Evolutionary conservation across 2,797 vertebrate genomes (phyloP).

Genomic region (Artibeus lituratus): DNA sequence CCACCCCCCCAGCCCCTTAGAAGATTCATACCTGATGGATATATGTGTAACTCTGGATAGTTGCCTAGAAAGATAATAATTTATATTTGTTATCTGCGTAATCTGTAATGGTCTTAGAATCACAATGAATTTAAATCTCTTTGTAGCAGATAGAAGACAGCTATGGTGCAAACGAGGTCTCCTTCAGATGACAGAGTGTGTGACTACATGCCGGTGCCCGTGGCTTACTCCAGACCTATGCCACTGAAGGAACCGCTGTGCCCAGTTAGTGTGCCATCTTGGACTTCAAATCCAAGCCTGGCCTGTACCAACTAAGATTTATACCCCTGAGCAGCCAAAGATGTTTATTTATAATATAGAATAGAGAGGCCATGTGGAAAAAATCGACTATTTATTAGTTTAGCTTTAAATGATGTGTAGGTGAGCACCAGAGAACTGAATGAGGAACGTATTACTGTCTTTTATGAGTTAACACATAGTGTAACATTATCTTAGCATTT

Average conservation of each 20-base stretch:
- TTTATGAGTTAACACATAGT: not conserved
- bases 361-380: not conserved
- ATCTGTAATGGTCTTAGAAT: not conserved
- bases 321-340: not conserved
- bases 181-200: not conserved
- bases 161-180: not conserved
- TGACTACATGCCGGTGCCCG: not conserved
- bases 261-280: not conserved
- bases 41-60: not conserved
- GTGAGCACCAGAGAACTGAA: not conserved
- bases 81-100: not conserved
- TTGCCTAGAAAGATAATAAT: not conserved
- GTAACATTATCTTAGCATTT: not conserved
- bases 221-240: not conserved
- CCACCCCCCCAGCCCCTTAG: not conserved
- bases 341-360: constrained; percentile 4
- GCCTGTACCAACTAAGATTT: not conserved
- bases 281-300: not conserved
- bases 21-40: not conserved
- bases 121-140: constrained; percentile 1
- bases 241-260: not conserved
- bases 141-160: not conserved
- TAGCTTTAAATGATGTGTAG: not conserved
- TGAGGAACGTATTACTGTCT: not conserved
- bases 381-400: not conserved